Conservation (phyloP, 37 sponge, comb jelly and placozoan genomes). For the Tethya wilhelma region DNA sequence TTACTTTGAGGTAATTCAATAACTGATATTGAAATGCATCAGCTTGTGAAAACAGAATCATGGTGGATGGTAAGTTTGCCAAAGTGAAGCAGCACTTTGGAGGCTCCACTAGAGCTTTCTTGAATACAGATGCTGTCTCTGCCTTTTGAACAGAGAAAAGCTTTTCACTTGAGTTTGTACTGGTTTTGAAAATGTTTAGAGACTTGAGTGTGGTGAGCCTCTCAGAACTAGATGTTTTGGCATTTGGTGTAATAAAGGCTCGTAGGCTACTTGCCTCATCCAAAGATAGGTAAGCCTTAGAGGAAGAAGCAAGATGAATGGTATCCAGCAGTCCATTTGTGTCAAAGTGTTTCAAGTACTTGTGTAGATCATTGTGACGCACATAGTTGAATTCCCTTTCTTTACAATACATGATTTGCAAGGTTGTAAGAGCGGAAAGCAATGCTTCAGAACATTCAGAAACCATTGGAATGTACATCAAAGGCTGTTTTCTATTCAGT, state of each 20-base stretch:
- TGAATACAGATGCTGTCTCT: neutral
- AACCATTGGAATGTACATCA: constrained; percentile 9
- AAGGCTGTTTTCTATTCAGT: constrained; percentile 5
- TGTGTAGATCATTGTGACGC: neutral
- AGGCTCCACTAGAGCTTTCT: constrained; percentile 28
- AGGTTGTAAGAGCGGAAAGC: neutral
- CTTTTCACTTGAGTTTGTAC: neutral
- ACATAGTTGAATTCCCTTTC: neutral
- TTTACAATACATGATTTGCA: neutral
- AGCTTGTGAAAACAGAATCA: constrained; percentile 7
- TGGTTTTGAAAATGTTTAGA: constrained; percentile 5
- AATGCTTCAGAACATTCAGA: neutral
- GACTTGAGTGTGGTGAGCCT: too few species aligned
- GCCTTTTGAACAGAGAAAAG: constrained; percentile 17
- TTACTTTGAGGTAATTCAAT: constrained; percentile 7
- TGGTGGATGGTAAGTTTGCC: constrained; percentile 3
- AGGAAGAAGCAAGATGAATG: constrained; percentile 7
- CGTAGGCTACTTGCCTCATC: too few species aligned
- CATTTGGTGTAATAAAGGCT: too few species aligned
- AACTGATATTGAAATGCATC: constrained; percentile 11
- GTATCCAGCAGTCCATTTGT: constrained; percentile 32
- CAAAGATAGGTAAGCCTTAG: too few species aligned
- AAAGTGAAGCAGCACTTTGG: constrained; percentile 6
- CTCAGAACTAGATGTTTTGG: too few species aligned
- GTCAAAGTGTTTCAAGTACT: constrained; percentile 5